Percentiles rank a stretch among this genome's conserved stretches.
These are phyloP conservation scores for Dendropsophus ebraccatus DNA, from an alignment of 2,113 vertebrate genomes.

Conservation along the genomic window DNA sequence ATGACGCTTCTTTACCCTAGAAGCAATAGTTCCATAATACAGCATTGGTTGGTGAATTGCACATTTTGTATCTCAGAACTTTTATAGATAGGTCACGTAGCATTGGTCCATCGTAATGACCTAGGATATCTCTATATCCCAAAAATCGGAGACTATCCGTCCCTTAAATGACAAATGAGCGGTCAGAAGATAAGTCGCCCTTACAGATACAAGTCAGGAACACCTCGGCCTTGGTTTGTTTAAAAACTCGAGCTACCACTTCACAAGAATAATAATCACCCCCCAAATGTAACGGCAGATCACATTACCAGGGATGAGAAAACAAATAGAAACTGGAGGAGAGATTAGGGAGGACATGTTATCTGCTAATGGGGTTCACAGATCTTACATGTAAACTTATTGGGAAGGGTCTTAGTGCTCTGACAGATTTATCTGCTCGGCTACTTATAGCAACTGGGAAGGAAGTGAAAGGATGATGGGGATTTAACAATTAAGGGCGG, in stretches of 20 bases:
- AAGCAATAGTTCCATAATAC: too few relatives aligned
- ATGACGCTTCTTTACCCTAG: too few relatives aligned
- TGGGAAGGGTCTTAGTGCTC: constrained; percentile 72
- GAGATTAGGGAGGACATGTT: constrained; percentile 75
- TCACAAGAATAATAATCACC: constrained; percentile 29
- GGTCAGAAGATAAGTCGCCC: background rate
- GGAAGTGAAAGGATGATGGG: constrained; percentile 75
- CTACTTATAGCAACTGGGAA: constrained; percentile 71
- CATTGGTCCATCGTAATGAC: background rate
- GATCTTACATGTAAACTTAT: constrained; percentile 72
- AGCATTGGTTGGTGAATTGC: too few relatives aligned
- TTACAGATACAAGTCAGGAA: background rate
- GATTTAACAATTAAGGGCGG: constrained; percentile 65
- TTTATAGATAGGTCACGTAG: too few relatives aligned
- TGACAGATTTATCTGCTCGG: constrained; percentile 78
- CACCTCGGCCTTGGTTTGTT: background rate
- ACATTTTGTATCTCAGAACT: too few relatives aligned
- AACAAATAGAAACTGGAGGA: constrained; percentile 71
- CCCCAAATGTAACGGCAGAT: background rate
- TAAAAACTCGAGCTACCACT: background rate
- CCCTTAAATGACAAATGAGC: background rate
- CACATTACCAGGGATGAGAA: constrained; percentile 64
- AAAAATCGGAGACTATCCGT: background rate
- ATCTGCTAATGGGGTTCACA: constrained; percentile 72
- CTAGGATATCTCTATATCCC: background rate